Conservation (phyloP, 2,888 invertebrate species). For the Disparrhopalites patrizii region DNA sequence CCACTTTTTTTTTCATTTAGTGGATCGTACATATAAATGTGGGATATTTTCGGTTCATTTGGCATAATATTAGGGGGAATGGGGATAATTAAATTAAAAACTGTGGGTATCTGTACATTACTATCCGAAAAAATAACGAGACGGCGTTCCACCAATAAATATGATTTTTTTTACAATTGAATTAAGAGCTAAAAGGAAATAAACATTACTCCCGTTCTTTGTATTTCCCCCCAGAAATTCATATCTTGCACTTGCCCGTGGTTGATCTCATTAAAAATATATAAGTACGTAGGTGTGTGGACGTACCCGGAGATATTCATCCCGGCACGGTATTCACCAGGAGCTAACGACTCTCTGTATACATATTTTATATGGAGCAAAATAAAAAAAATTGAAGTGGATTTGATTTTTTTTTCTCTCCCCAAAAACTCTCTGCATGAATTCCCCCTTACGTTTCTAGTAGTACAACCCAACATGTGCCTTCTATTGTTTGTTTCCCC, state of each 20-base stretch:
- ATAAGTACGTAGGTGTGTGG: too few relatives aligned
- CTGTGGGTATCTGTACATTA: too few relatives aligned
- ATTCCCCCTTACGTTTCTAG: not conserved
- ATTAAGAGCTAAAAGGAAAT: not conserved
- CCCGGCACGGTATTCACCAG: not conserved
- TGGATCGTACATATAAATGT: too few relatives aligned
- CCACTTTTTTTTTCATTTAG: too few relatives aligned
- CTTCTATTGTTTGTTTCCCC: constrained; percentile 15
- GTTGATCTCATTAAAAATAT: constrained; percentile 30
- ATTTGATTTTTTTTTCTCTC: constrained; percentile 19
- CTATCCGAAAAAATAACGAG: not conserved
- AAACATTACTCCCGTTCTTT: not conserved
- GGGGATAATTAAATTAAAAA: not conserved
- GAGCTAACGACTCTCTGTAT: constrained; percentile 24
- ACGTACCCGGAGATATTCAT: too few relatives aligned
- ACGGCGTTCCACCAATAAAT: not conserved
- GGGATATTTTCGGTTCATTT: too few relatives aligned
- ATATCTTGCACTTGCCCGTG: constrained; percentile 25
- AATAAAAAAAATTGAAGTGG: constrained; percentile 29
- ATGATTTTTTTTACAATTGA: not conserved
- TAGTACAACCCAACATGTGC: constrained; percentile 15
- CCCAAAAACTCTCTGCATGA: not conserved
- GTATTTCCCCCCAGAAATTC: constrained; percentile 12
- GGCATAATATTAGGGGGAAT: too few relatives aligned
- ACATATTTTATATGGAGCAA: too few relatives aligned